phyloP scores from a whole-genome alignment of 30 jellyfish, hydroid and myxozoan species.

The Nemopilema nomurai region DNA sequence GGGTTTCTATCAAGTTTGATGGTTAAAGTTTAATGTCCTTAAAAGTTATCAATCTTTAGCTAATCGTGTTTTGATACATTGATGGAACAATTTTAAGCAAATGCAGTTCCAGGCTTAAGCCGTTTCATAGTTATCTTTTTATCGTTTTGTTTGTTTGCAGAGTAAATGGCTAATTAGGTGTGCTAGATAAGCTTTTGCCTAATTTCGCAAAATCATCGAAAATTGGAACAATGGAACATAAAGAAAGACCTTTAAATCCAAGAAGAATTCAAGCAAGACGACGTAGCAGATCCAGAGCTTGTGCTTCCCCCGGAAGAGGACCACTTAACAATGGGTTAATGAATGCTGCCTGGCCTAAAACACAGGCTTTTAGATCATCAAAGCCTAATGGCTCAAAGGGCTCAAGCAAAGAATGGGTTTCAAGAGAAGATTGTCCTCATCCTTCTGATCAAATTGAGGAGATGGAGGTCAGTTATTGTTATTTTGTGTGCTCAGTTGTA shows the following conservation, averaged over 20 bases:
- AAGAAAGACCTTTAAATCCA: conserved; percentile 34
- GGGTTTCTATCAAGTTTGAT: no score
- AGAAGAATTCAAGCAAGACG: conserved; percentile 36
- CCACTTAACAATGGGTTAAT: conserved; percentile 69
- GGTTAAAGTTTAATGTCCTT: no score
- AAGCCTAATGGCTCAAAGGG: not conserved
- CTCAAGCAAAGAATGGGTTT: conserved; percentile 11
- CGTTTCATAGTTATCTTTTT: no score
- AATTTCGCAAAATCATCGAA: conserved; percentile 18
- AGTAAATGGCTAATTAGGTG: not conserved
- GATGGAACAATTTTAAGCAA: no score
- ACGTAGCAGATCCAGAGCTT: conserved; percentile 52
- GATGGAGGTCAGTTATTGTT: conserved; percentile 52
- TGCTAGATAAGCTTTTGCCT: not conserved
- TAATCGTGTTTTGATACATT: no score
- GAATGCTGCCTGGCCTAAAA: conserved; percentile 96
- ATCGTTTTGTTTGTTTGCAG: no score
- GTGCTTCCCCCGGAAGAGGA: conserved; percentile 76
- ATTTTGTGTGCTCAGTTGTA: not conserved
- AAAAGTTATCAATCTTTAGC: no score
- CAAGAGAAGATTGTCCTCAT: not conserved
- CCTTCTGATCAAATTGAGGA: conserved; percentile 54
- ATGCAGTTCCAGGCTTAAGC: no score
- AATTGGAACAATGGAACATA: not conserved
- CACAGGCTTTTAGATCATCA: conserved; percentile 47